A percentile compares a stretch with the other conserved stretches of the same genome.
phyloP scores from a whole-genome alignment of 2,888 invertebrate genomes.

The Oxycera nigricornis region DNA sequence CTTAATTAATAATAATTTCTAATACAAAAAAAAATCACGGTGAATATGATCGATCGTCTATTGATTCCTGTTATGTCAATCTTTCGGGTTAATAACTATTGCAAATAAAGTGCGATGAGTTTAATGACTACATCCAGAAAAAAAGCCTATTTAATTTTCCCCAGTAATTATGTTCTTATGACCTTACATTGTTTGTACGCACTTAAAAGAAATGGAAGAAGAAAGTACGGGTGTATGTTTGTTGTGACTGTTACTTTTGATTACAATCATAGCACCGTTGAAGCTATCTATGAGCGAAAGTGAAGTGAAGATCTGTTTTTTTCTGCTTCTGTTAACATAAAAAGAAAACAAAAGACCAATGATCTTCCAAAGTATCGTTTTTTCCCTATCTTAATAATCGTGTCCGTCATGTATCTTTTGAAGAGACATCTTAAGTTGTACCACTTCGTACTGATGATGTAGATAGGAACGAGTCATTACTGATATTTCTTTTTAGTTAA shows the following conservation, averaged over 20 bases:
- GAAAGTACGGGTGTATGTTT: background rate
- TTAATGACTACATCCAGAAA: background rate
- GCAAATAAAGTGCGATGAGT: background rate
- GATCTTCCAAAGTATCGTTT: too few species aligned
- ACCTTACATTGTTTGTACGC: background rate
- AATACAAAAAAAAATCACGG: background rate
- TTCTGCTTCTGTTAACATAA: background rate
- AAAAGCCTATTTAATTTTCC: background rate
- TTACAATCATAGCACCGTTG: too few species aligned
- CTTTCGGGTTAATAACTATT: background rate
- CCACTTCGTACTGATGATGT: too few species aligned
- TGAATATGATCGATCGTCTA: background rate
- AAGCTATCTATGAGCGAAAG: background rate
- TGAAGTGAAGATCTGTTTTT: background rate
- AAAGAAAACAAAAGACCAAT: too few species aligned
- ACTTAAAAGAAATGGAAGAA: background rate
- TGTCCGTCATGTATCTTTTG: too few species aligned
- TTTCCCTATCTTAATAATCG: too few species aligned
- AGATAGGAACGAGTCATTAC: too few species aligned
- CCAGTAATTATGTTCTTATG: background rate
- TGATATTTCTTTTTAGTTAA: too few species aligned
- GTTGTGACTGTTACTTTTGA: too few species aligned
- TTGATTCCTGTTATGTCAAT: background rate
- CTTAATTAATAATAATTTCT: background rate
- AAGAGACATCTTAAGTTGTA: too few species aligned